Evolutionary conservation across 53 echinoderm and acorn worm genomes (phyloP), one percentile per base, ranked within the genome.

Genomic region (Paracentrotus lividus): DNA sequence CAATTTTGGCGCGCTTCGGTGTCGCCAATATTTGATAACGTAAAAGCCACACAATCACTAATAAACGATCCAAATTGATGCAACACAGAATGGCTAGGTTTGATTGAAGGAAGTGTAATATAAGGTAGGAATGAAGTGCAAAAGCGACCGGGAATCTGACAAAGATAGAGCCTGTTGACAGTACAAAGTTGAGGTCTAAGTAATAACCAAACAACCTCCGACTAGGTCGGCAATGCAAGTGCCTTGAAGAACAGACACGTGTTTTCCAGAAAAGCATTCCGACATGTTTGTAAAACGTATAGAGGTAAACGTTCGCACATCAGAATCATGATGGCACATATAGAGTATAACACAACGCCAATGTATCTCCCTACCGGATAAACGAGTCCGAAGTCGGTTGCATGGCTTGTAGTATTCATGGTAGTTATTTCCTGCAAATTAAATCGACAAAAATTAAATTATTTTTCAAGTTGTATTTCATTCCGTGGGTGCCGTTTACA

Each of bases 171-270:
- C 1, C 24, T 16, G 23, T 43, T 51, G 85, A 4, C n/a, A 51
- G 24, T 9, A 85, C 1, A 14, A 49, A 1, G 15, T 6, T 26
- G 27, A 26, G 14, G 51, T 85, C 27, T 27, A 24, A 13, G 85
- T 3, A 27, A 51, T 9, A 10, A 85, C 85, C 85, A 15, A 85
- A 49, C 49, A 85, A 14, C 85, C 85, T 12, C 85, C 85, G 27
- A n/a, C 29, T 27, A 85, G 12, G 85, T 85, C 85, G 29, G 49
- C 85, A 49, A 85, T 49, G 85, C 51, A 47, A 85, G 15, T 49
- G 85, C 85, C 43, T 85, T 47, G 85, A 85, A 85, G 85, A 85
- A 85, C 47, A 85, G 47, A 13, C 85, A n/a, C 4, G 85, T 85
- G 13, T 45, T 85, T 49, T 85, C 85, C 47, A 49, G 51, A 20